Evolutionary conservation across 2,888 invertebrate species (phyloP).

Genomic region (Alsophila aescularia): DNA sequence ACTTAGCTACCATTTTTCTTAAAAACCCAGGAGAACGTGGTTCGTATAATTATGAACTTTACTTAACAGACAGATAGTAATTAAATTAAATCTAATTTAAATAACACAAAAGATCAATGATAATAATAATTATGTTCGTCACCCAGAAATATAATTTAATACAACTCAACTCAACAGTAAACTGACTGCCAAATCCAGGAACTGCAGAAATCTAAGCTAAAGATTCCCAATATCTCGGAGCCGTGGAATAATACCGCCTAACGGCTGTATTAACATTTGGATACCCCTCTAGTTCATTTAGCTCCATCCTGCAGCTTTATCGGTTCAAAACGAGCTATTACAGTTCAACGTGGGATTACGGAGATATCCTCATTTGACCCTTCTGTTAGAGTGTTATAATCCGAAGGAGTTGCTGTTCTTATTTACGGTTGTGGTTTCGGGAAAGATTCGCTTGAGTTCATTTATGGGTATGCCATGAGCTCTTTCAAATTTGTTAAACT

Average conservation of each 20-base stretch:
- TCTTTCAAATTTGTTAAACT: no score
- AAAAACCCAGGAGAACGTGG: no score
- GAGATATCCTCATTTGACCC: conserved; percentile 62
- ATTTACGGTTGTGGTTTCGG: conserved; percentile 52
- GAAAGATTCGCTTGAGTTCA: conserved; percentile 23
- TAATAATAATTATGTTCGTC: no score
- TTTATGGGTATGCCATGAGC: neutral
- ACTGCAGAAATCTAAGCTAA: conserved; percentile 7
- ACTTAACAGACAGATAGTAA: no score
- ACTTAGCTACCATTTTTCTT: no score
- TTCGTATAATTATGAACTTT: no score
- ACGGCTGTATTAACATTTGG: conserved; percentile 32
- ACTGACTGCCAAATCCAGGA: neutral
- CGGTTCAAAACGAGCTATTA: conserved; percentile 71
- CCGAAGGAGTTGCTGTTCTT: conserved; percentile 59
- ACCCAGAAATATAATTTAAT: no score
- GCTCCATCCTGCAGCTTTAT: conserved; percentile 63
- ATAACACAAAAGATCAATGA: no score
- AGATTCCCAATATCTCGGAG: conserved; percentile 20
- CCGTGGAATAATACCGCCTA: conserved; percentile 18
- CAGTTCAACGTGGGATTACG: conserved; percentile 64
- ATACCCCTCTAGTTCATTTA: conserved; percentile 56
- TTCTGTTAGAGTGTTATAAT: conserved; percentile 63
- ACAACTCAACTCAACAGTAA: neutral
- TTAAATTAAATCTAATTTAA: no score